Base-by-base conservation (phyloP, 2,888 invertebrate species). In the Drosophila helvetica region DNA sequence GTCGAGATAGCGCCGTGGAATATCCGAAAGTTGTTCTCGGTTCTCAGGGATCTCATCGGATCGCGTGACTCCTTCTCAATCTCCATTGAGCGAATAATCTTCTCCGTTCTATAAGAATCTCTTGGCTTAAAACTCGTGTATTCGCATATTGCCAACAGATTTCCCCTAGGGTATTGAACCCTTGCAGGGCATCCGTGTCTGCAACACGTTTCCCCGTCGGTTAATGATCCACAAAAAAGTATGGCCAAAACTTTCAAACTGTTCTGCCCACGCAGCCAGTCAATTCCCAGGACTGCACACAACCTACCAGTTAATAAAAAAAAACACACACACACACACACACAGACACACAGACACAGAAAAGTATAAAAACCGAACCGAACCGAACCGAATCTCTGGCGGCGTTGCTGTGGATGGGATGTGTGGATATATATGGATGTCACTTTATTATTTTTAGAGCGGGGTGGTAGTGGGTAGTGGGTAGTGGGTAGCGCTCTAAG, bases 371-470 rank as follows among this genome's bases (percentile, higher is more conserved):
- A 38, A 38, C 27, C 27, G 22, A 10, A 30, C 1, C 27, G 22
- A 10, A 30, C 1, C 30, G 30, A 12, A 33, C 12, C 6, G 17
- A 10, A 12, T 30, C 18, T 59, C 27, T 18, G 18, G 25, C 52
- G 51, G 18, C 27, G 33, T 33, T 6, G 7, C 12, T 38, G 38
- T 6, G 38, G 38, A 33, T 10, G 52, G 42, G 18, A 42, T 46
- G 62, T 42, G 51, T 48, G n/a, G 33, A 30, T 30, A 30, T 30
- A 30, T 30, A 33, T 33, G 33, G 45, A 48, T 27, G 63, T 55
- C 45, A 56, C 50, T 59, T 51, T 64, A 77, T 69, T 74, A 74
- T 78, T 78, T 79, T 73, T 66, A 67, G 61, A 72, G 75, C 66
- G 51, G 22, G 33, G n/a, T n/a, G n/a, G 22, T 22, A 5, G 22